Conservation (phyloP, 2,797 vertebrate genomes). For the Melanotaenia pygmaea region DNA sequence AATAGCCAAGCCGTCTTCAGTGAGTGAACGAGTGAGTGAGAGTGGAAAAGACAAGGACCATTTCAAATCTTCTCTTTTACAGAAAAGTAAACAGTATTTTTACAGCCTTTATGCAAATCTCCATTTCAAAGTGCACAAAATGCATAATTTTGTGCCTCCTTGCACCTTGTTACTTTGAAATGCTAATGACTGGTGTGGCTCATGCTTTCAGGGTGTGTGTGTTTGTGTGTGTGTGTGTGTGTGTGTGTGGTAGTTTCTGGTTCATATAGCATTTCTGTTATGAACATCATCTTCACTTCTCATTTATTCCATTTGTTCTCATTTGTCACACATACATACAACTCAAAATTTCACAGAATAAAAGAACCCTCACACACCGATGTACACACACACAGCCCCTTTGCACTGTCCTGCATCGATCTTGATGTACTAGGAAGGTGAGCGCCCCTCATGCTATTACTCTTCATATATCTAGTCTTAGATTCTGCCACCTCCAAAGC, state of each 20-base stretch:
- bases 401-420: conserved; percentile 42
- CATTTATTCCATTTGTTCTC: conserved; percentile 60
- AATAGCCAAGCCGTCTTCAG: neutral
- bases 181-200: conserved; percentile 69
- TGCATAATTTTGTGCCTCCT: conserved; percentile 70
- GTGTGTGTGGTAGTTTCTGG: conserved; percentile 38
- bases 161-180: conserved; percentile 78
- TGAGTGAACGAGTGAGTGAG: conserved; percentile 9
- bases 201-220: conserved; percentile 23
- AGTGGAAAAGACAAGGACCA: conserved; percentile 28
- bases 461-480: conserved; percentile 67
- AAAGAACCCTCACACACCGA: neutral
- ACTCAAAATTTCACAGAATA: neutral
- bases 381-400: conserved; percentile 3
- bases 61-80: conserved; percentile 54
- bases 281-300: conserved; percentile 60
- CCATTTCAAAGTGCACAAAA: conserved; percentile 73
- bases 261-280: conserved; percentile 41
- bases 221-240: conserved; percentile 17
- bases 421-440: conserved; percentile 57
- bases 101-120: conserved; percentile 74
- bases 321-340: conserved; percentile 52
- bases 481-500: conserved; percentile 38
- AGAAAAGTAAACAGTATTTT: conserved; percentile 70
- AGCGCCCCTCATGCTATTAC: conserved; percentile 50